These are phyloP conservation scores for Gymnocypris eckloni DNA, from an alignment of 2,797 vertebrate genomes.

Conservation along the genomic window DNA sequence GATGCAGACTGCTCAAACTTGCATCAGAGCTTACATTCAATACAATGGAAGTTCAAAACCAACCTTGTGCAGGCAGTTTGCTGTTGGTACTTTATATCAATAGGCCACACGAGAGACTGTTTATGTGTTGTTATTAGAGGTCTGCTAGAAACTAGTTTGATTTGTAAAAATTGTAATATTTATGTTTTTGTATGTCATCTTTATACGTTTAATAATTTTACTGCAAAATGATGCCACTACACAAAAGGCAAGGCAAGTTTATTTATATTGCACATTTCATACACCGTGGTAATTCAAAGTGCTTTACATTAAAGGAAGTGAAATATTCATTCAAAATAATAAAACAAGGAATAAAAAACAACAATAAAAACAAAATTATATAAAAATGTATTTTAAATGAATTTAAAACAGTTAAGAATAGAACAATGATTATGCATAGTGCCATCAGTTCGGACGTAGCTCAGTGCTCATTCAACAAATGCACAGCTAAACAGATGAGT, in stretches of 20 bases:
- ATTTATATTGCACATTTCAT: too few species aligned
- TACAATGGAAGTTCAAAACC: constrained; percentile 29
- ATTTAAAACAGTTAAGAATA: too few species aligned
- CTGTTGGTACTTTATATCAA: constrained; percentile 18
- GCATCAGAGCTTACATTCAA: constrained; percentile 29
- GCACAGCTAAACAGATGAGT: too few species aligned
- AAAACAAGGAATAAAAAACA: too few species aligned
- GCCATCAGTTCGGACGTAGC: too few species aligned
- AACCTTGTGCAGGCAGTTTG: constrained; percentile 13
- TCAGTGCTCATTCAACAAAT: too few species aligned
- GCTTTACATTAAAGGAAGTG: too few species aligned
- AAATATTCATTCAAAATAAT: too few species aligned
- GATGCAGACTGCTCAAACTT: constrained; percentile 36
- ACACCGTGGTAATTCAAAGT: too few species aligned
- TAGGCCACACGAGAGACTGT: constrained; percentile 18
- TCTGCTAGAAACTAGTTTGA: background rate
- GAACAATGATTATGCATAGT: too few species aligned
- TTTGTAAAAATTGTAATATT: background rate
- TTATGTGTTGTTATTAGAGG: constrained; percentile 20
- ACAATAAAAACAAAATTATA: too few species aligned
- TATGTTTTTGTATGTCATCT: background rate
- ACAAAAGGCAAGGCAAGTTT: background rate
- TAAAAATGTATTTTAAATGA: too few species aligned
- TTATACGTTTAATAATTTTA: background rate
- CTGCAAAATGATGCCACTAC: background rate